Evolutionary conservation across 2,797 vertebrate species (phyloP).

Genomic region (Anguilla obscura): DNA sequence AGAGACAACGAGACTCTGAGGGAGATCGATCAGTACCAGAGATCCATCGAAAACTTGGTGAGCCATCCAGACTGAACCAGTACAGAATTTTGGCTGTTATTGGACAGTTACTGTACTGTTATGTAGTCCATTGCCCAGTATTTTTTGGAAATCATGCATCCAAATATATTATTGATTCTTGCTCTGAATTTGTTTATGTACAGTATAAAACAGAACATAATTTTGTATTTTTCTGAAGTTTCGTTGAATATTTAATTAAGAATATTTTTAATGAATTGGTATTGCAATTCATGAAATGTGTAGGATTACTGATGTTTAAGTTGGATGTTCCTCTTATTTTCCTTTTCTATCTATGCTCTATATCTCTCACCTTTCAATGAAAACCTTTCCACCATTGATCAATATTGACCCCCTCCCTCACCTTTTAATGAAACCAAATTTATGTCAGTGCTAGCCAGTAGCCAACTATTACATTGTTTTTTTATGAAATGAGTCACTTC

Average conservation of each 20-base stretch:
- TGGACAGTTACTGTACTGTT: not conserved
- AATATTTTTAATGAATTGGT: not conserved
- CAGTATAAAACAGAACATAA: too few species aligned
- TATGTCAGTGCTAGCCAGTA: not conserved
- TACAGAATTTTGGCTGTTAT: not conserved
- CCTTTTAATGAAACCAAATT: not conserved
- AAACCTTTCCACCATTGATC: not conserved
- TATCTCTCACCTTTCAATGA: not conserved
- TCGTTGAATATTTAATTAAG: not conserved
- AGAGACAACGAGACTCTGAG: constrained; percentile 91
- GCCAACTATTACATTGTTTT: not conserved
- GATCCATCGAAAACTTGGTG: constrained; percentile 94
- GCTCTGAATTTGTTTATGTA: not conserved
- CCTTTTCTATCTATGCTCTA: not conserved
- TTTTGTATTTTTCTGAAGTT: too few species aligned
- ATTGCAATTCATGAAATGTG: not conserved
- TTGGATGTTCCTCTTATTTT: not conserved
- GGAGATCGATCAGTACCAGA: constrained; percentile 91
- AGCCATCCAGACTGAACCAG: constrained; percentile 30
- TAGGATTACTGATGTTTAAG: not conserved
- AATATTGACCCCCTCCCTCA: not conserved
- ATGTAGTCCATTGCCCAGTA: not conserved
- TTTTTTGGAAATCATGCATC: not conserved
- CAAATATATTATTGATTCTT: not conserved
- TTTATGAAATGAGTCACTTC: not conserved